A percentile compares a stretch with the other conserved stretches of the same genome.
phyloP scores from a whole-genome alignment of 64 coral and sea anemone genomes.

The Dendrophyllia cribrosa region DNA sequence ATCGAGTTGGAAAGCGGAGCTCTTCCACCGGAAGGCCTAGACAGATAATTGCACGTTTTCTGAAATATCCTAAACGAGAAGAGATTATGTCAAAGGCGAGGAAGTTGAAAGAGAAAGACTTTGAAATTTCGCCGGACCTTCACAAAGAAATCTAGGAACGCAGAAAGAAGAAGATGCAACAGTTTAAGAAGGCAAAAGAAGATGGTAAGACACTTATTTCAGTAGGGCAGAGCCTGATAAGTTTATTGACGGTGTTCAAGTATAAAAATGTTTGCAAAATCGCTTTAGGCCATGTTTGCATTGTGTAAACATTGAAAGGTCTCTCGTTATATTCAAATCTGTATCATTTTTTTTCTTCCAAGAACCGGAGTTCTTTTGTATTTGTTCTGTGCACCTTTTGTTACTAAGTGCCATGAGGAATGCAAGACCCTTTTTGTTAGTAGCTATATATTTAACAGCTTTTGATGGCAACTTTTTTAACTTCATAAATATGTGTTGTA shows the following conservation, averaged over 20 bases:
- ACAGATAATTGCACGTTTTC: no score
- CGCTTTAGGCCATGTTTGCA: background rate
- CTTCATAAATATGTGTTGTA: background rate
- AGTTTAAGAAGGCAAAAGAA: constrained; percentile 48
- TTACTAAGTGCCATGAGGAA: background rate
- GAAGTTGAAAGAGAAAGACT: constrained; percentile 23
- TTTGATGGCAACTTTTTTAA: constrained; percentile 30
- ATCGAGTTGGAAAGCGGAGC: background rate
- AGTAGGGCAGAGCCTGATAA: constrained; percentile 62
- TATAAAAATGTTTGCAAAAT: background rate
- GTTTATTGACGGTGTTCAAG: constrained; percentile 23
- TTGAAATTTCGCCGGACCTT: constrained; percentile 27
- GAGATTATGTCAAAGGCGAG: constrained; percentile 6
- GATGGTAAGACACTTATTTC: constrained; percentile 55
- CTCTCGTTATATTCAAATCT: background rate
- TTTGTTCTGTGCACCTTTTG: background rate
- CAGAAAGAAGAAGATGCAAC: constrained; percentile 40
- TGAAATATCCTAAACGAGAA: no score
- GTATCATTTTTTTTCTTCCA: background rate
- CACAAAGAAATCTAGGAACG: constrained; percentile 40
- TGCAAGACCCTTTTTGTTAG: constrained; percentile 16
- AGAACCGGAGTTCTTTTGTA: background rate
- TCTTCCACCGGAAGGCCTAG: background rate
- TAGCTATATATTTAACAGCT: constrained; percentile 31
- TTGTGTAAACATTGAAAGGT: background rate